Conservation (phyloP, 1,140 invertebrate genomes). For the Brachionus rubens region DNA sequence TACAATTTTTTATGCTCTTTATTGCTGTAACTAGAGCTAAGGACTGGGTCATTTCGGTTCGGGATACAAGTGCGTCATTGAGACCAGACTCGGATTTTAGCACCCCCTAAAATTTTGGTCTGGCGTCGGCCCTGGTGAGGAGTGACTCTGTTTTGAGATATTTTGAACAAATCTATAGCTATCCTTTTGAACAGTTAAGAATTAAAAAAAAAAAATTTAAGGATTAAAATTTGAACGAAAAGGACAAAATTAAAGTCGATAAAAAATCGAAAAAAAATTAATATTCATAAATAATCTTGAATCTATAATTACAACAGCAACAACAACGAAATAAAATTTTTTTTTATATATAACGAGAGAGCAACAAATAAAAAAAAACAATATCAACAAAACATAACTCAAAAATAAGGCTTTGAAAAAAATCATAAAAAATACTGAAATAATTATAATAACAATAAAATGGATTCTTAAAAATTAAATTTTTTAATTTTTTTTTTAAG, state of each 20-base stretch:
- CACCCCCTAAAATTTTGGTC: no score
- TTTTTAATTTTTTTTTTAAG: background rate
- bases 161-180: no score
- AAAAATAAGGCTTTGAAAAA: slow-evolving; percentile 2
- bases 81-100: no score
- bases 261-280: background rate
- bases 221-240: background rate
- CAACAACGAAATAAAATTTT: no score
- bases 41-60: no score
- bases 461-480: background rate
- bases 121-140: no score
- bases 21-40: no score
- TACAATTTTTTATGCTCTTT: no score
- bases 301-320: slow-evolving; percentile 25
- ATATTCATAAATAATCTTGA: background rate
- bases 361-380: background rate
- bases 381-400: slow-evolving; percentile 27
- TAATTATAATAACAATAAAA: slow-evolving; percentile 35
- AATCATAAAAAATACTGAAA: slow-evolving; percentile 22
- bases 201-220: background rate
- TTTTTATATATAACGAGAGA: no score
- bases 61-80: no score
- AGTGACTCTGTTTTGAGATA: no score
- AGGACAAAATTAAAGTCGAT: background rate
- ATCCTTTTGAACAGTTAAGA: no score